Percentiles rank a stretch among this genome's conserved stretches.
Evolutionary conservation across 2,888 invertebrate species (phyloP).

Genomic region (Meganola albula): DNA sequence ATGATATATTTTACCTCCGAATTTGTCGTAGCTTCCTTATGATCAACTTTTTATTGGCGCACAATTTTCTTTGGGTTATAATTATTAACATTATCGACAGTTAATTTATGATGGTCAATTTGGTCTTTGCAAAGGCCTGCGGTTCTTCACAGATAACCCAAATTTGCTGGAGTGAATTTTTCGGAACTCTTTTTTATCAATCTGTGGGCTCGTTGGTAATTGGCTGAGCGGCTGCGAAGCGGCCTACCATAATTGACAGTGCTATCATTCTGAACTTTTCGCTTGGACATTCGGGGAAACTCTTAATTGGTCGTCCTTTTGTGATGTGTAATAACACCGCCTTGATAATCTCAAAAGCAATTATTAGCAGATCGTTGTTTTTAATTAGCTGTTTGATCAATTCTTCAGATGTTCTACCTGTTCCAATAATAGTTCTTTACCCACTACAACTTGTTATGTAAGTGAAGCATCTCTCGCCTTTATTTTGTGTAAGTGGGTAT

Average conservation of each 20-base stretch:
- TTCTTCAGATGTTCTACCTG: slow-evolving; percentile 31
- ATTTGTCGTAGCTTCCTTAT: slow-evolving; percentile 28
- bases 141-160: slow-evolving; percentile 57
- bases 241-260: slow-evolving; percentile 67
- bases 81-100: slow-evolving; percentile 57
- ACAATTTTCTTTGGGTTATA: slow-evolving; percentile 49
- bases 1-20: slow-evolving; percentile 38
- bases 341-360: slow-evolving; percentile 65
- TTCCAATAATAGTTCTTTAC: too few species aligned
- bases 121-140: slow-evolving; percentile 49
- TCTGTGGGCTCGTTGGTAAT: slow-evolving; percentile 63
- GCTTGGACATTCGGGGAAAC: slow-evolving; percentile 72
- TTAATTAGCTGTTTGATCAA: slow-evolving; percentile 57
- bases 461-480: too few species aligned
- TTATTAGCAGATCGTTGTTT: slow-evolving; percentile 69
- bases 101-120: slow-evolving; percentile 43
- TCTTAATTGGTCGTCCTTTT: slow-evolving; percentile 75
- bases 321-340: slow-evolving; percentile 70
- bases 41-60: slow-evolving; percentile 40
- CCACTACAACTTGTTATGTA: too few species aligned
- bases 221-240: slow-evolving; percentile 58
- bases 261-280: slow-evolving; percentile 72
- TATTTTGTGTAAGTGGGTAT: too few species aligned
- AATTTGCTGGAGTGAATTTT: slow-evolving; percentile 69
- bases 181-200: slow-evolving; percentile 71